Conservation (phyloP, 1,140 invertebrate species). For the Temnothorax curvispinosus region DNA sequence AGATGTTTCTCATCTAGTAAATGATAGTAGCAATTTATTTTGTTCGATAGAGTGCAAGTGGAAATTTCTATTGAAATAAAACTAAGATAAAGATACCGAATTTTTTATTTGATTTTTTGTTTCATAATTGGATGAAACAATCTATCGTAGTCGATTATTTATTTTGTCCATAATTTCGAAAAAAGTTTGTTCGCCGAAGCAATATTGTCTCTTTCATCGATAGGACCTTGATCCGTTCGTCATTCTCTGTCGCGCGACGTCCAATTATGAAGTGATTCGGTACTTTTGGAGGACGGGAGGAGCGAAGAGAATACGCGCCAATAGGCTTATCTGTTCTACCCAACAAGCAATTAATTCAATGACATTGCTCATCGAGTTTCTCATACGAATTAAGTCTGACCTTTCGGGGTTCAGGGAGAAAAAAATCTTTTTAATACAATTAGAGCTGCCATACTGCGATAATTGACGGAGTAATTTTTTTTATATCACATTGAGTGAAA, state of each 20-base stretch:
- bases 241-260: constrained; percentile 65
- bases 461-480: background rate
- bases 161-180: constrained; percentile 31
- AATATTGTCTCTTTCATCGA: constrained; percentile 65
- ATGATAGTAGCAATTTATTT: background rate
- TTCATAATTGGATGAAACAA: background rate
- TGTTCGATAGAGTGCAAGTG: background rate
- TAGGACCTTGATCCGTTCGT: constrained; percentile 66
- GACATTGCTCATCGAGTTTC: constrained; percentile 69
- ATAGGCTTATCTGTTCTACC: constrained; percentile 63
- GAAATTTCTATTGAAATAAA: background rate
- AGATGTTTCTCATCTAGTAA: background rate
- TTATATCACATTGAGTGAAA: background rate
- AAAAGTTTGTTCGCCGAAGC: constrained; percentile 23
- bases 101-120: background rate
- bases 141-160: background rate
- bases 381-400: constrained; percentile 69
- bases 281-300: constrained; percentile 33
- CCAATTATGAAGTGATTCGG: constrained; percentile 73
- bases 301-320: background rate
- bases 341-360: constrained; percentile 72
- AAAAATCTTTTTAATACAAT: constrained; percentile 25
- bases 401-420: constrained; percentile 40
- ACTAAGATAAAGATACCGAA: background rate
- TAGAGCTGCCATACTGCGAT: background rate